Conservation (phyloP, 2,888 invertebrate species). For the Cataglyphis livida region DNA sequence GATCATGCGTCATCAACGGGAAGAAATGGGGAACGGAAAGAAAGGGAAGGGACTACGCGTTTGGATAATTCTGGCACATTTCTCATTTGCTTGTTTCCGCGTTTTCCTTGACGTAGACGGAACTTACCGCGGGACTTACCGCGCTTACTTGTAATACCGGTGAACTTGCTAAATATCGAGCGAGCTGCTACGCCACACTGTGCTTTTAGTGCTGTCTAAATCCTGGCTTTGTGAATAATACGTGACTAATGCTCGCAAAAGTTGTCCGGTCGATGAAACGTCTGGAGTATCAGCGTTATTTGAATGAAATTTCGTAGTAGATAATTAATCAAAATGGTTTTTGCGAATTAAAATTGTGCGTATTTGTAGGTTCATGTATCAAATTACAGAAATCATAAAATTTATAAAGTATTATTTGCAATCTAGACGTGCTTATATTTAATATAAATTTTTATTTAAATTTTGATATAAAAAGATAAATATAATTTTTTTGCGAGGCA, state of each 20-base stretch:
- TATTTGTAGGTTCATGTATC: background rate
- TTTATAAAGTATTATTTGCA: background rate
- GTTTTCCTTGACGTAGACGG: slow-evolving; percentile 7
- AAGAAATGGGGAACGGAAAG: background rate
- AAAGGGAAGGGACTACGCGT: background rate
- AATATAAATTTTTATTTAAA: background rate
- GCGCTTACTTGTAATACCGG: slow-evolving; percentile 7
- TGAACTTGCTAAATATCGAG: slow-evolving; percentile 30
- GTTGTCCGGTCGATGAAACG: background rate
- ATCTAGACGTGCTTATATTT: background rate
- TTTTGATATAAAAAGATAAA: background rate
- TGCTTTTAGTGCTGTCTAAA: slow-evolving; percentile 38
- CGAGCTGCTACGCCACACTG: background rate
- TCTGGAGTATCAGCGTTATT: background rate
- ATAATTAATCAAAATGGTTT: slow-evolving; percentile 20
- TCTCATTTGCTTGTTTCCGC: background rate
- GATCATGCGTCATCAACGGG: background rate
- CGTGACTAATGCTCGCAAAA: slow-evolving; percentile 20
- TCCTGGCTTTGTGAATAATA: slow-evolving; percentile 34
- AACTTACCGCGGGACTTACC: slow-evolving; percentile 1
- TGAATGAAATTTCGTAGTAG: background rate
- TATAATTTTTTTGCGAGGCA: background rate
- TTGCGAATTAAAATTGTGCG: background rate
- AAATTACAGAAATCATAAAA: background rate
- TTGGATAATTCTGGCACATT: slow-evolving; percentile 19